Evolutionary conservation across 1,140 invertebrate genomes (phyloP).

Genomic region (Carposina sasakii): DNA sequence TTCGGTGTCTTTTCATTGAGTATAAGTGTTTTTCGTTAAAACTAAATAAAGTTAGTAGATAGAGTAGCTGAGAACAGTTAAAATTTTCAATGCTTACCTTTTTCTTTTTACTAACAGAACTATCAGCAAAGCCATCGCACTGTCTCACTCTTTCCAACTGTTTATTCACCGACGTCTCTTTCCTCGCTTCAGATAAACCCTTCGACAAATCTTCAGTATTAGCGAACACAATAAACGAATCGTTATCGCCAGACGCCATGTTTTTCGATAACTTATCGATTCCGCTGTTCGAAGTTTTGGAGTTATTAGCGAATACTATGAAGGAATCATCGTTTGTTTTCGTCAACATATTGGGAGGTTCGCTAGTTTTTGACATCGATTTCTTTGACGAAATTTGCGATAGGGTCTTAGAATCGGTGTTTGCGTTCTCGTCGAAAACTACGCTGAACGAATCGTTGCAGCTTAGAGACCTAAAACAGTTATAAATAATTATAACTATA

Average conservation of each 20-base stretch:
- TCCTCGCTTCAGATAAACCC: slow-evolving; percentile 22
- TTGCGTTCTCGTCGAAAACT: slow-evolving; percentile 47
- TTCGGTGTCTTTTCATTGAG: too few relatives aligned
- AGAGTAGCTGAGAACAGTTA: too few relatives aligned
- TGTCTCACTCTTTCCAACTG: slow-evolving; percentile 45
- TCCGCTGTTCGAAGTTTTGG: too few relatives aligned
- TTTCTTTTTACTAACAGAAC: slow-evolving; percentile 34
- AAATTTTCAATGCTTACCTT: slow-evolving; percentile 38
- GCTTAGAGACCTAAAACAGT: slow-evolving; percentile 50
- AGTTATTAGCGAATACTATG: background rate
- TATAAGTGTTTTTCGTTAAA: too few relatives aligned
- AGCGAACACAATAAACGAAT: slow-evolving; percentile 77
- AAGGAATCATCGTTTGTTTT: background rate
- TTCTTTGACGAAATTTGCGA: background rate
- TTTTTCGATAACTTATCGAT: too few relatives aligned
- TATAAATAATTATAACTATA: slow-evolving; percentile 6
- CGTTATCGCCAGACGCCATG: too few relatives aligned
- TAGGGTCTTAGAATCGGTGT: background rate
- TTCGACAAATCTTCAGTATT: slow-evolving; percentile 28
- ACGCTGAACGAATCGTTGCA: slow-evolving; percentile 66
- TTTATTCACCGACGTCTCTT: slow-evolving; percentile 32
- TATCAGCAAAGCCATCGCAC: slow-evolving; percentile 31
- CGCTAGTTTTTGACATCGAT: background rate
- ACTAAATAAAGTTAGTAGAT: too few relatives aligned
- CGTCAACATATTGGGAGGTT: background rate